Evolutionary conservation across 2,113 vertebrate species (phyloP).

Genomic region (Daphoenositta chrysoptera): DNA sequence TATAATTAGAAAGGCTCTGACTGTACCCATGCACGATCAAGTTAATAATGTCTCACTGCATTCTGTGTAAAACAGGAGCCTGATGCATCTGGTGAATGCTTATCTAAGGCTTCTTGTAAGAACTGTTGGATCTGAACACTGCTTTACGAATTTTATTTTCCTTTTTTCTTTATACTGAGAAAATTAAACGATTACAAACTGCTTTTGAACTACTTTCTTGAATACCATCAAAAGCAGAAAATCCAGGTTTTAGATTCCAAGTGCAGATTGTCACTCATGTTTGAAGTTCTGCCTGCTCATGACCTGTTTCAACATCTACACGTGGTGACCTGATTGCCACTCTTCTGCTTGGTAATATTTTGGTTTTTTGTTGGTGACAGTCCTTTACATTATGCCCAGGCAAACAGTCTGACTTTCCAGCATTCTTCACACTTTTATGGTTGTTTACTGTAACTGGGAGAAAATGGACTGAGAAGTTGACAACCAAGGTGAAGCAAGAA

Average conservation of each 20-base stretch:
- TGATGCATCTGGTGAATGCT: background rate
- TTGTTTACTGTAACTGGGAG: background rate
- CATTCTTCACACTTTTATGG: background rate
- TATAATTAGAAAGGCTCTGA: background rate
- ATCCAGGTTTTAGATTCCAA: background rate
- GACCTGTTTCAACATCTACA: background rate
- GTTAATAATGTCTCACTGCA: background rate
- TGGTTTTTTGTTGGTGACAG: background rate
- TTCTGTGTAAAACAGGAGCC: background rate
- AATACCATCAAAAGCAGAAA: background rate
- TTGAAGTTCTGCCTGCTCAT: background rate
- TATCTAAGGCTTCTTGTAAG: background rate
- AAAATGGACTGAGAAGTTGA: background rate
- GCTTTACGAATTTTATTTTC: background rate
- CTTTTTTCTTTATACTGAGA: background rate
- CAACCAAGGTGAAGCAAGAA: background rate
- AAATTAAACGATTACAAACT: background rate
- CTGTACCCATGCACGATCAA: accelerated
- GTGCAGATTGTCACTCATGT: background rate
- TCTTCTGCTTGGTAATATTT: background rate
- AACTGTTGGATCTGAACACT: background rate
- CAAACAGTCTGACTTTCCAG: background rate
- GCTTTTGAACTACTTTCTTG: background rate
- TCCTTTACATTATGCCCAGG: background rate
- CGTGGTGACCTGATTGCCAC: background rate